These are phyloP conservation scores for Trachelus troglodyta DNA, from an alignment of 2,888 invertebrate genomes.

Conservation along the genomic window DNA sequence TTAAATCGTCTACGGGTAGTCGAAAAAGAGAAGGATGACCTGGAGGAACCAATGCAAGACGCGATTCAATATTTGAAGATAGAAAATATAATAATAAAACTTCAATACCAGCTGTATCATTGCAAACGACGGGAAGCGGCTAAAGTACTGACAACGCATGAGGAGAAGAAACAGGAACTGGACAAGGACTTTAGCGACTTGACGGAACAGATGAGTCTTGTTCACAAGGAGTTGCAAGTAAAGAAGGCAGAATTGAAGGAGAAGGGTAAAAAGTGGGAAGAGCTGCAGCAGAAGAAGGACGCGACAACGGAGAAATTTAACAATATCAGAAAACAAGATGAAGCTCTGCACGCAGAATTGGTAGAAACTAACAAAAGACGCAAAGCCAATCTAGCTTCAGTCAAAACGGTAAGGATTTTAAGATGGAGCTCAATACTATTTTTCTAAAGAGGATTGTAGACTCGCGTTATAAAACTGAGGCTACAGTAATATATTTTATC, in stretches of 20 bases:
- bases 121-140: conserved; percentile 46
- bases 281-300: conserved; percentile 73
- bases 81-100: conserved; percentile 79
- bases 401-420: conserved; percentile 64
- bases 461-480: background rate
- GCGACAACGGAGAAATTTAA: conserved; percentile 68
- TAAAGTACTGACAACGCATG: conserved; percentile 41
- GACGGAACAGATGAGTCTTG: conserved; percentile 68
- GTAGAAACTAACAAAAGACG: conserved; percentile 78
- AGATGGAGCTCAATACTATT: conserved; percentile 1
- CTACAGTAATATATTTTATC: conserved; percentile 1
- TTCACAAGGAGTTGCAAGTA: conserved; percentile 70
- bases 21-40: conserved; percentile 82
- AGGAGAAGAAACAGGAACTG: conserved; percentile 41
- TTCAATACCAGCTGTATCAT: conserved; percentile 55
- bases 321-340: conserved; percentile 66
- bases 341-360: conserved; percentile 73
- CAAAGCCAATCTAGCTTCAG: conserved; percentile 77
- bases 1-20: conserved; percentile 86
- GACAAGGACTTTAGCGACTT: conserved; percentile 49
- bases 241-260: conserved; percentile 68
- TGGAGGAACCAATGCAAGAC: conserved; percentile 82
- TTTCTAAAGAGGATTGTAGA: background rate
- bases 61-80: conserved; percentile 81
- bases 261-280: conserved; percentile 65